These are phyloP conservation scores for Catharus fuscescens DNA, from an alignment of 2,113 vertebrate species.

Conservation along the genomic window DNA sequence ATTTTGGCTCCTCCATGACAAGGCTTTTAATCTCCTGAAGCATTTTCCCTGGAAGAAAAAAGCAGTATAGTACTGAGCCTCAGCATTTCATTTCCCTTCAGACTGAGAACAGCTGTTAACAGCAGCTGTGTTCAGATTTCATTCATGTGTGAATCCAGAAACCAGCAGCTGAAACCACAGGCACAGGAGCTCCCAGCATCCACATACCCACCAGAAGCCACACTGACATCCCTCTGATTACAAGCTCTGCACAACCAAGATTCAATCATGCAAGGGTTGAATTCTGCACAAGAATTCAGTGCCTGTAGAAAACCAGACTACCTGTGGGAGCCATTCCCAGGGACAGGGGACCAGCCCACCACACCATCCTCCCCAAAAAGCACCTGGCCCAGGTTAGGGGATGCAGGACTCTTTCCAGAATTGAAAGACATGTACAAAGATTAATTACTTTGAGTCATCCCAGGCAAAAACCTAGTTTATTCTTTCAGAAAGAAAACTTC, in stretches of 20 bases:
- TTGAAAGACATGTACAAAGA: not conserved
- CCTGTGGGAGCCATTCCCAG: not conserved
- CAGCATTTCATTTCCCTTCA: not conserved
- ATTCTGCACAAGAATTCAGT: not conserved
- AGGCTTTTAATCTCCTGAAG: constrained; percentile 65
- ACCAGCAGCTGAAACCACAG: not conserved
- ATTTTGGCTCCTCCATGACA: constrained; percentile 56
- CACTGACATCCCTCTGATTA: not conserved
- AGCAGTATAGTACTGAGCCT: not conserved
- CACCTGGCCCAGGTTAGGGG: not conserved
- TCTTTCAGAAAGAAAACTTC: not conserved
- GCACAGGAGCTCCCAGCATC: not conserved
- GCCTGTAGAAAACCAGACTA: not conserved
- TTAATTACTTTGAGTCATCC: not conserved
- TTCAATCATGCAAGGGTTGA: not conserved
- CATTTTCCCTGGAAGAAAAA: constrained; percentile 71
- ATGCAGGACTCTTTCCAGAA: not conserved
- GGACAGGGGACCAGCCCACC: not conserved
- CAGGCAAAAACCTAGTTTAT: not conserved
- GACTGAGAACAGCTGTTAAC: not conserved
- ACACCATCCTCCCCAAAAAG: not conserved
- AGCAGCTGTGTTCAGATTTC: not conserved
- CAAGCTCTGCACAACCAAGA: not conserved
- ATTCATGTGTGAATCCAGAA: not conserved
- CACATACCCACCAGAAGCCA: not conserved